Base-by-base conservation (phyloP, 2,113 vertebrate genomes). In the Engraulis encrasicolus region DNA sequence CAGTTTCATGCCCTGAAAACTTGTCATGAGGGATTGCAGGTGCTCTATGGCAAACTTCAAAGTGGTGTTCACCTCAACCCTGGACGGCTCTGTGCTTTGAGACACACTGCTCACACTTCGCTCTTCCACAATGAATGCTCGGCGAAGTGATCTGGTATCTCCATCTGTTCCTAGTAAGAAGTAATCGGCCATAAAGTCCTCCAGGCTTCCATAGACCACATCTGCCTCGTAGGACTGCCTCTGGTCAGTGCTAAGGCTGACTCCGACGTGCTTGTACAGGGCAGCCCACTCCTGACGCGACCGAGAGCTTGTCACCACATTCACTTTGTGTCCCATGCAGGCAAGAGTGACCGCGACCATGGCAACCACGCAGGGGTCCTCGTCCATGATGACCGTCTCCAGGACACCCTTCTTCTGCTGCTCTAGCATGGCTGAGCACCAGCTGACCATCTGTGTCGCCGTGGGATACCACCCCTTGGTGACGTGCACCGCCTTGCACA, bases 111-210 rank as follows among this genome's bases (percentile, higher is more conserved):
- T n/a, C n/a, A n/a, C n/a, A n/a, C n/a, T n/a, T n/a, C n/a, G n/a
- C n/a, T n/a, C n/a, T n/a, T n/a, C 9, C 3, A 23, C 37, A 36
- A 18, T 49, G 58, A 79, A 23, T 79, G 20, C 23, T 15, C 80
- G 80, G 6, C 80, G 23, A n/a, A n/a, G n/a, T n/a, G n/a, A n/a
- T n/a, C n/a, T n/a, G n/a, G n/a, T n/a, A n/a, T n/a, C n/a, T n/a
- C n/a, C n/a, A n/a, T n/a, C n/a, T n/a, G n/a, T n/a, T n/a, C n/a
- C n/a, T n/a, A n/a, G n/a, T n/a, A n/a, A n/a, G 48, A 84, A 48
- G 23, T 84, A 80, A 80, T 84, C 78, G 36, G 83, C 48, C 52
- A 84, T 40, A 84, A 84, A 84, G 38, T 84, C 83, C 34, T 80
- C 40, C 40, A 84, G 71, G 81, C 50, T 78, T 27, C 84, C 80